Conservation (phyloP, 2,797 vertebrate genomes). For the Arrhamphus sclerolepis region DNA sequence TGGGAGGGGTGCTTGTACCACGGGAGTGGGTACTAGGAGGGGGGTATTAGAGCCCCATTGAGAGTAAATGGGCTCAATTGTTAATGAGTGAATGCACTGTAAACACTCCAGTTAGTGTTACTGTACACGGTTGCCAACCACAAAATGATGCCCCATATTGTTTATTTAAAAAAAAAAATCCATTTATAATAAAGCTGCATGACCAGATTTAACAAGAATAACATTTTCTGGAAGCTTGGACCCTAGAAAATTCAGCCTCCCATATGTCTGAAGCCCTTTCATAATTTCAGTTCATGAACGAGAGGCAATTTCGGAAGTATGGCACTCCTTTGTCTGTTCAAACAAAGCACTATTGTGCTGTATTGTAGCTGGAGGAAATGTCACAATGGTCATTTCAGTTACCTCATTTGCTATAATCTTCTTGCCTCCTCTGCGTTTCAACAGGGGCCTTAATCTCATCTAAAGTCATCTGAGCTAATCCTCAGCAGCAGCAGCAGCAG, state of each 20-base stretch:
- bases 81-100: slow-evolving; percentile 22
- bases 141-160: not conserved
- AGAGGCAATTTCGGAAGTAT: not conserved
- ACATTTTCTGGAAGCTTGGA: too few species aligned
- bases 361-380: slow-evolving; percentile 27
- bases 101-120: slow-evolving; percentile 33
- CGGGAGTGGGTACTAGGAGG: not conserved
- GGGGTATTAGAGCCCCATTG: slow-evolving; percentile 44
- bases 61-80: slow-evolving; percentile 27
- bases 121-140: not conserved
- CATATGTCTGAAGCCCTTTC: too few species aligned
- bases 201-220: not conserved
- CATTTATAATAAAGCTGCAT: not conserved
- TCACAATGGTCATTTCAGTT: slow-evolving; percentile 61
- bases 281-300: not conserved
- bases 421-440: slow-evolving; percentile 66
- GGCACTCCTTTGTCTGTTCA: slow-evolving; percentile 5
- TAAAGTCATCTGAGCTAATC: slow-evolving; percentile 73
- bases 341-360: slow-evolving; percentile 8
- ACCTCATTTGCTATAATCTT: slow-evolving; percentile 68
- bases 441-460: slow-evolving; percentile 61
- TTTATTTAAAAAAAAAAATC: not conserved
- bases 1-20: not conserved
- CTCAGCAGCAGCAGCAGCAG: slow-evolving; percentile 33
- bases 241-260: too few species aligned